Base-by-base conservation (phyloP, 2,113 vertebrate genomes). In the Corythoichthys intestinalis region DNA sequence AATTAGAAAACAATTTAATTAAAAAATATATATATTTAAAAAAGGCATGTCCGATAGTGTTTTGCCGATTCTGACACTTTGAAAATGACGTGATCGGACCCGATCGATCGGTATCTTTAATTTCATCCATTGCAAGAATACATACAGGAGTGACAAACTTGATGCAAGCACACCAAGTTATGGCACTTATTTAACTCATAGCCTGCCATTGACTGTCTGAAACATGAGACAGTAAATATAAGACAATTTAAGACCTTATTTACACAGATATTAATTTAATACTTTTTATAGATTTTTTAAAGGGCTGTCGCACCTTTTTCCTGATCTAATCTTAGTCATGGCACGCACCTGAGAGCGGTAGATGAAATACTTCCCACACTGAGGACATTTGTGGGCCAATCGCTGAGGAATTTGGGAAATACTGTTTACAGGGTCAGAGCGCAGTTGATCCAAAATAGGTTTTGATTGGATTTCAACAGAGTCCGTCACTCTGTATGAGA, bases 301-400 rank as follows among this genome's bases (percentile, higher is more conserved):
- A 52, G 17, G 17, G 2, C 49, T 52, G 49, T 12, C 1, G 3
- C 10, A 28, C 20, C 1, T 58, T 37, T 13, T 58, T 37, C 12
- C 56, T 58, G 35, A 58, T 58, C 35, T 15, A 7, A 34, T 58
- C 13, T 13, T 15, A 12, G 10, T 35, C 34, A 34, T 37, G 56
- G 14, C 35, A 38, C 41, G 80, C 28, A 87, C 87, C 83, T 90
- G 89, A 20, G 89, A 90, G 0, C 90, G 81, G 75, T 90, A 91
- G 58, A 88, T 86, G 67, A 90, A 92, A 67, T 85, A 90, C 44
- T 88, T 89, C 4, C 78, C 69, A 74, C 91, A 92, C 52, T 78
- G 75, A 9, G 87, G 89, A 85, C 91, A 92, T 64, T 80, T 90
- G 69, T 92, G 86, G 66, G 90, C 86, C 48, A 89, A 80, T 53